Percentiles rank a stretch among this genome's conserved stretches.
phyloP scores from a whole-genome alignment of 1,140 invertebrate genomes.

The Leptopilina boulardi region DNA sequence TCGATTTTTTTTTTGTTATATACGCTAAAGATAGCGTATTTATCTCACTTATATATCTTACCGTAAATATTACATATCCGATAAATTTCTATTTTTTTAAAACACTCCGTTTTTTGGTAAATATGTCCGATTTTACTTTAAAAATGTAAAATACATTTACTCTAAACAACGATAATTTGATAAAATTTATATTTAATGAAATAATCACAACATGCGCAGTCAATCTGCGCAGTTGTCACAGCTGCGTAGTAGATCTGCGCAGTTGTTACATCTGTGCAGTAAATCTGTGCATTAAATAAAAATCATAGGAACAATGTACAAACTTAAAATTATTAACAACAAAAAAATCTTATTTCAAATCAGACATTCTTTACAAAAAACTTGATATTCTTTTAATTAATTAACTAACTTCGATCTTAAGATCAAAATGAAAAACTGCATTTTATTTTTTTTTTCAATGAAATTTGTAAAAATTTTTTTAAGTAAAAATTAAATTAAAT shows the following conservation, averaged over 20 bases:
- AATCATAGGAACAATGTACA: not conserved
- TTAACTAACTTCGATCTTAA: not conserved
- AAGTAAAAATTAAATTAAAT: not conserved
- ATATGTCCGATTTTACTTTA: not conserved
- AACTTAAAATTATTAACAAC: not conserved
- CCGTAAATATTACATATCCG: constrained; percentile 28
- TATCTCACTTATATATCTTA: constrained; percentile 24
- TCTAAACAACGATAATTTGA: not conserved
- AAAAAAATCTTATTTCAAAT: not conserved
- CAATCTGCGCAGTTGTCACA: not conserved
- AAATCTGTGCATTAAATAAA: not conserved
- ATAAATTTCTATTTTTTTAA: constrained; percentile 27
- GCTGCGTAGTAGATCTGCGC: not conserved
- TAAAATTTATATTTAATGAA: not conserved
- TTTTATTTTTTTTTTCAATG: not conserved
- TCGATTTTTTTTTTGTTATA: not conserved
- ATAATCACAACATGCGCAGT: not conserved
- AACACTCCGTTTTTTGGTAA: not conserved
- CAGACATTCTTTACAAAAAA: not conserved
- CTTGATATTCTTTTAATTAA: not conserved
- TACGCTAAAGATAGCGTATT: not conserved
- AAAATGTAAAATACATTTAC: not conserved
- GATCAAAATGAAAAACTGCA: constrained; percentile 12
- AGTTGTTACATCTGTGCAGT: not conserved
- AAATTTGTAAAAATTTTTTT: not conserved